phyloP scores from a whole-genome alignment of 2,888 invertebrate genomes.

The Aphidius colemani region DNA sequence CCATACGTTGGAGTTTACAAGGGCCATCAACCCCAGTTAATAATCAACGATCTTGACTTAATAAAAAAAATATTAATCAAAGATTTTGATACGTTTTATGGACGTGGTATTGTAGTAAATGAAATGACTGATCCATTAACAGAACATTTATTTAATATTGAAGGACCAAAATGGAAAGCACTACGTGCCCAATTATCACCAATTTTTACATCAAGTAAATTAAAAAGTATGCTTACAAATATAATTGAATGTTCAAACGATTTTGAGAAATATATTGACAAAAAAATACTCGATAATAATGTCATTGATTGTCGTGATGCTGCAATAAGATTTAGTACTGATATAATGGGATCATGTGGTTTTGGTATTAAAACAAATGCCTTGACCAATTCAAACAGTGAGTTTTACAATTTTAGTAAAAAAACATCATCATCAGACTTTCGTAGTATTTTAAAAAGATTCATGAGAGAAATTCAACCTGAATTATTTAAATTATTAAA shows the following conservation, averaged over 20 bases:
- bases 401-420: conserved; percentile 48
- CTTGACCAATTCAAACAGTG: conserved; percentile 43
- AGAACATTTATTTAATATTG: conserved; percentile 58
- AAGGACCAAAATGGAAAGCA: conserved; percentile 64
- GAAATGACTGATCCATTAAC: conserved; percentile 60
- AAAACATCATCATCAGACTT: conserved; percentile 40
- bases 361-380: conserved; percentile 56
- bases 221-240: conserved; percentile 62
- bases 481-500: conserved; percentile 29
- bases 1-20: conserved; percentile 57
- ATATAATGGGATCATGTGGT: conserved; percentile 55
- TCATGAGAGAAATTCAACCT: conserved; percentile 31
- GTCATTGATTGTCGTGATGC: conserved; percentile 36
- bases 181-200: conserved; percentile 60
- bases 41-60: conserved; percentile 55
- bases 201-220: conserved; percentile 62
- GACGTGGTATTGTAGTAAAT: conserved; percentile 52
- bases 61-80: conserved; percentile 56
- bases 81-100: conserved; percentile 54
- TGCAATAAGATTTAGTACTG: conserved; percentile 52
- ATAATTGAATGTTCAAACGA: conserved; percentile 59
- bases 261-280: conserved; percentile 57
- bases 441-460: conserved; percentile 24
- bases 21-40: conserved; percentile 50
- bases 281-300: conserved; percentile 34